Evolutionary conservation across 2,888 invertebrate species (phyloP), one percentile per base, ranked within the genome.

Genomic region (Steinernema carpocapsae): DNA sequence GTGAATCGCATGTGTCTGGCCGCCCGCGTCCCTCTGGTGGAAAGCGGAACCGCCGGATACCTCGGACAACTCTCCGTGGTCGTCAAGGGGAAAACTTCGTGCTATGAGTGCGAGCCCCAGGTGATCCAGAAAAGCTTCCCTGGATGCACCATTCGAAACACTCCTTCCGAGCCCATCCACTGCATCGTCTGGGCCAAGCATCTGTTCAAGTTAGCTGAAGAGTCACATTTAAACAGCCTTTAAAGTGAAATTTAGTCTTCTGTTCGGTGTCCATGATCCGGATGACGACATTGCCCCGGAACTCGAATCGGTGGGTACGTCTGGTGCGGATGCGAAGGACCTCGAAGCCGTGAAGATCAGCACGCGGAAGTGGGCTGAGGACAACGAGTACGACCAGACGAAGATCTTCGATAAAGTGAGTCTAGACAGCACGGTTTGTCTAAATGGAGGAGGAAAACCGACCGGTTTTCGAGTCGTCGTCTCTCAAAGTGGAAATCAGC

Each of bases 181-280:
- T 99, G 99, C 88, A 95, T 99, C 82, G 97, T 99, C 24, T 99
- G 99, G 99, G 94, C 96, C 0, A 99, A 99, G 89, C 96, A 97
- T 90, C 91, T 99, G 12, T 99, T 97, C 89, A 97, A 97, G 93
- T 94, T 89, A 90, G 91, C n/a, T n/a, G n/a, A n/a, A n/a, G n/a
- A 32, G n/a, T 78, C 75, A 7, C 19, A 48, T 71, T 78, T 0
- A 70, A n/a, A n/a, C 14, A 26, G 2, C 17, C 14, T 1, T 45
- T 46, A 51, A 51, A 51, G 51, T 51, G 6, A 1, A 46, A 48
- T 90, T 19, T 87, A 94, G 93, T 89, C 97, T 99, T 89, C 90
- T 99, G 19, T 99, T 97, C 90, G 99, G 99, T 0, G 95, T 97
- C 89, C 92, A 93, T 77, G 96, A 96, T 88, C 94, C 95, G 0